Conservation (phyloP, 2,888 invertebrate genomes). For the Tinea semifulvella region DNA sequence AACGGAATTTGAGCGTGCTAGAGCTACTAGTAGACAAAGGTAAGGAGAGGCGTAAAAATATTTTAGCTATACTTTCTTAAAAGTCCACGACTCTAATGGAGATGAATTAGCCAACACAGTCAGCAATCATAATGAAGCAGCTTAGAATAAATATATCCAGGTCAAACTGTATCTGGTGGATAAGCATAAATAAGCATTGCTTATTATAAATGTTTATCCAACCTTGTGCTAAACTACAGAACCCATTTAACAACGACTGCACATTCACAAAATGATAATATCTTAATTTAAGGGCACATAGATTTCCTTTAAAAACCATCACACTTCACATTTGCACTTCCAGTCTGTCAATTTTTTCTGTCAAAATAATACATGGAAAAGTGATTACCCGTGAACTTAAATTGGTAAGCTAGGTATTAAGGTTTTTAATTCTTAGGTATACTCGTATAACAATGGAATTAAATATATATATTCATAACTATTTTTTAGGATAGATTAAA, state of each 20-base stretch:
- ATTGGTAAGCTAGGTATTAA: not conserved
- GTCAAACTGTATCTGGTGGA: no score
- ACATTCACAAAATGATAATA: not conserved
- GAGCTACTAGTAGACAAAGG: no score
- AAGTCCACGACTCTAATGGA: no score
- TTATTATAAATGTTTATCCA: no score
- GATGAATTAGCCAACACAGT: no score
- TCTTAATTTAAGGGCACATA: not conserved
- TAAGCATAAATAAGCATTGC: no score
- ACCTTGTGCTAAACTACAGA: not conserved
- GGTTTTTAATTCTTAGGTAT: not conserved
- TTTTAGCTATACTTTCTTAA: no score
- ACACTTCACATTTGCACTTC: not conserved
- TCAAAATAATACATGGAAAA: not conserved
- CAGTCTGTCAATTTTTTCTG: not conserved
- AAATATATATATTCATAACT: not conserved
- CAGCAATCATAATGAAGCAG: no score
- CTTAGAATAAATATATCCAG: no score
- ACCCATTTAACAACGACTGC: not conserved
- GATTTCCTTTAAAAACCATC: not conserved
- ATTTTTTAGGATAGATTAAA: no score
- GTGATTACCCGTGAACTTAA: not conserved
- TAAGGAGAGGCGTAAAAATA: no score
- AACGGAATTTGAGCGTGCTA: no score
- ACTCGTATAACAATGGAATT: not conserved